phyloP scores from a whole-genome alignment of 2,113 vertebrate species.

The Heterotis niloticus region DNA sequence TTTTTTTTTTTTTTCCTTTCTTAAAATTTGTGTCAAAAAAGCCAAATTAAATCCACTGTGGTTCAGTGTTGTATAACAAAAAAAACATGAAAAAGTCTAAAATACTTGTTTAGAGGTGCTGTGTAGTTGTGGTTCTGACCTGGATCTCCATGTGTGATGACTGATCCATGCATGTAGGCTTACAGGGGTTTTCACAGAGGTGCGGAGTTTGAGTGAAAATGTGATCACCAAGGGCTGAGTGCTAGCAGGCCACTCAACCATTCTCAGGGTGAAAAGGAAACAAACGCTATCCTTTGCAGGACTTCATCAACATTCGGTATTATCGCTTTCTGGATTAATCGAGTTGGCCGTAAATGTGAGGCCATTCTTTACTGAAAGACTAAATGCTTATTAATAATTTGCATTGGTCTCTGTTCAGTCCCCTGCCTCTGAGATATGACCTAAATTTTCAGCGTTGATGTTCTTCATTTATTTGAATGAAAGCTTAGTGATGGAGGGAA shows the following conservation, averaged over 20 bases:
- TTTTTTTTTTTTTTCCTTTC: no score
- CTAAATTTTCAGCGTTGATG: background rate
- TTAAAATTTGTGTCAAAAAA: no score
- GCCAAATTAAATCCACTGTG: no score
- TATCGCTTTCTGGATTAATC: background rate
- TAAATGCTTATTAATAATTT: conserved; percentile 2
- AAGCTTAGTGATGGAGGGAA: background rate
- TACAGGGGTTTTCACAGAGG: background rate
- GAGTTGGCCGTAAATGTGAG: background rate
- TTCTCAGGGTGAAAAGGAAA: background rate
- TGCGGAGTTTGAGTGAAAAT: background rate
- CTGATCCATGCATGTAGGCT: background rate
- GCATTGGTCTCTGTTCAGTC: background rate
- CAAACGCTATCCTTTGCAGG: background rate
- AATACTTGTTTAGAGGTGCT: no score
- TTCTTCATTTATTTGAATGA: background rate
- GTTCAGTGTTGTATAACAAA: no score
- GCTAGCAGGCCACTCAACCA: background rate
- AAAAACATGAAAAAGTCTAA: no score
- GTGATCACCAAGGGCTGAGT: background rate
- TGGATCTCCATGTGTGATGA: background rate
- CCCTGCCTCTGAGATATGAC: background rate
- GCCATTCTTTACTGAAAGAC: background rate
- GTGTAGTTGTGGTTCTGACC: no score
- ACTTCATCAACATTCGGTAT: background rate